Evolutionary conservation across 2,888 invertebrate genomes (phyloP).

Genomic region (Galeruca laticollis): DNA sequence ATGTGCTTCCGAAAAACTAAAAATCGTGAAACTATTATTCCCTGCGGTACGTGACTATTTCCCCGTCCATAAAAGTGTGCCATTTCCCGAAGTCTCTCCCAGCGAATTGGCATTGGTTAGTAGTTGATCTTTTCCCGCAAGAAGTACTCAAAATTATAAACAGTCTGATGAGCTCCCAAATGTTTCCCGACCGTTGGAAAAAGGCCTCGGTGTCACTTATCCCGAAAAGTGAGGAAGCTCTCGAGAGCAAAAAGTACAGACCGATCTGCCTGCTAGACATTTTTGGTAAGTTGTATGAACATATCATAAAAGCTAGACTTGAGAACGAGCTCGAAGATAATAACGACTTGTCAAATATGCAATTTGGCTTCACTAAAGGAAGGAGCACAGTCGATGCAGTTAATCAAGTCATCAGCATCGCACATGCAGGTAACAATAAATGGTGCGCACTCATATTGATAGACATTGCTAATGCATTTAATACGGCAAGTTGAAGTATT

Average conservation of each 20-base stretch:
- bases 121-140: not conserved
- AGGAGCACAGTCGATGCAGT: slow-evolving; percentile 10
- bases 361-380: slow-evolving; percentile 11
- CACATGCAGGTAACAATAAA: not conserved
- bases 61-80: not conserved
- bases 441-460: slow-evolving; percentile 3
- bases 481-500: slow-evolving; percentile 8
- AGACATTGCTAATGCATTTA: slow-evolving; percentile 12
- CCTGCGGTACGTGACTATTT: not conserved
- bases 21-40: not conserved
- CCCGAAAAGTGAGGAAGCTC: not conserved
- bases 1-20: not conserved
- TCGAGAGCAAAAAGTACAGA: slow-evolving; percentile 5
- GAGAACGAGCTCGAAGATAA: not conserved
- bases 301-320: slow-evolving; percentile 3
- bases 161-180: not conserved
- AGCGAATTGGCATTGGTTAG: not conserved
- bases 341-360: not conserved
- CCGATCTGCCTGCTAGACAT: slow-evolving; percentile 10
- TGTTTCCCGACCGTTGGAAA: not conserved
- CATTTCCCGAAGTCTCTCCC: not conserved
- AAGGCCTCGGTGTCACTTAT: slow-evolving; percentile 5
- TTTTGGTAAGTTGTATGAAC: slow-evolving; percentile 7
- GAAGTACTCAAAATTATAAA: not conserved
- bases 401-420: not conserved